A percentile compares a stretch with the other conserved stretches of the same genome.
Evolutionary conservation across 2,113 vertebrate genomes (phyloP).

Genomic region (Symphodus melops): DNA sequence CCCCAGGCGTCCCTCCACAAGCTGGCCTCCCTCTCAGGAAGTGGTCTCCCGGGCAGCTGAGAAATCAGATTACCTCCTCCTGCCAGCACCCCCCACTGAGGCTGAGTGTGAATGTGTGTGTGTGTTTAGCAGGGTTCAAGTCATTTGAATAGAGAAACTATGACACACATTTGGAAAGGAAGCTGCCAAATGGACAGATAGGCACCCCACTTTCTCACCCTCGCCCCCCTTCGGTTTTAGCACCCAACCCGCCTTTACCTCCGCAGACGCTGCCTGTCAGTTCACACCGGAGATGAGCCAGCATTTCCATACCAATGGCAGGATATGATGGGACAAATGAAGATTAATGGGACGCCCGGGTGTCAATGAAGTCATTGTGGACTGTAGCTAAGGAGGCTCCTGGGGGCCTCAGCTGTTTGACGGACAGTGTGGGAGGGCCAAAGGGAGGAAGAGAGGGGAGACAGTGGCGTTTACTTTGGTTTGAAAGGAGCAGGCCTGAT

Average conservation of each 20-base stretch:
- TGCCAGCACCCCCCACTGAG: slow-evolving; percentile 58
- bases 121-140: slow-evolving; percentile 28
- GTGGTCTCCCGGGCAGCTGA: slow-evolving; percentile 74
- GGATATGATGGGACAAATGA: slow-evolving; percentile 86
- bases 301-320: slow-evolving; percentile 87
- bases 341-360: slow-evolving; percentile 84
- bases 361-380: slow-evolving; percentile 83
- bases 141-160: slow-evolving; percentile 78
- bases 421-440: slow-evolving; percentile 48
- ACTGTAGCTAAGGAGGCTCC: slow-evolving; percentile 73
- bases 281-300: slow-evolving; percentile 64
- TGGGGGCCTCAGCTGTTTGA: slow-evolving; percentile 74
- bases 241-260: slow-evolving; percentile 45
- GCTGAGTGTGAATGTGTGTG: slow-evolving; percentile 33
- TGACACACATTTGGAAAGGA: slow-evolving; percentile 73
- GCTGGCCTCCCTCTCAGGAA: slow-evolving; percentile 76
- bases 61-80: slow-evolving; percentile 78
- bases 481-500: slow-evolving; percentile 45
- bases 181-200: slow-evolving; percentile 75
- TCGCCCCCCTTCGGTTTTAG: slow-evolving; percentile 24
- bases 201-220: slow-evolving; percentile 47
- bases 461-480: slow-evolving; percentile 54
- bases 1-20: slow-evolving; percentile 66
- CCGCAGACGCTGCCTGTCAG: slow-evolving; percentile 52
- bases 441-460: slow-evolving; percentile 19